Evolutionary conservation across 2,888 invertebrate species (phyloP).

Genomic region (Apodemia mormo): DNA sequence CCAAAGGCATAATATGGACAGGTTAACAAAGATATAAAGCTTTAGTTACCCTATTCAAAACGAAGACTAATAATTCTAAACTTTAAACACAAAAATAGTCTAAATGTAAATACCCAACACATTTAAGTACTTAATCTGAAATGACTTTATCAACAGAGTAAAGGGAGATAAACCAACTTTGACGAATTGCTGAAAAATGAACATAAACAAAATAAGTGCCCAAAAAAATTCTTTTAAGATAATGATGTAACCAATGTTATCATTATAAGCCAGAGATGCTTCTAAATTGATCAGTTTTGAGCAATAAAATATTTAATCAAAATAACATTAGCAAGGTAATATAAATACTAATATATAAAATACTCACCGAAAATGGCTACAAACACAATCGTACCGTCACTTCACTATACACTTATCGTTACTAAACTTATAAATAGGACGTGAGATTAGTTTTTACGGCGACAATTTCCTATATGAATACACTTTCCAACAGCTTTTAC

Average conservation of each 20-base stretch:
- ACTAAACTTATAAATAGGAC: conserved; percentile 55
- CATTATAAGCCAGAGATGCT: not conserved
- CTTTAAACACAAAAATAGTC: too few relatives aligned
- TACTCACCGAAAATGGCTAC: conserved; percentile 77
- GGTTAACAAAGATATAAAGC: too few relatives aligned
- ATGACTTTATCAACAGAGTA: too few relatives aligned
- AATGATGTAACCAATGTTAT: conserved; percentile 7
- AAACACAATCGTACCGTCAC: conserved; percentile 63
- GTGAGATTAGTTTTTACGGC: conserved; percentile 73
- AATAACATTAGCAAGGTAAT: conserved; percentile 42
- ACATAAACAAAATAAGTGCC: not conserved
- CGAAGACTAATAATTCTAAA: too few relatives aligned
- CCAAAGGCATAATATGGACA: too few relatives aligned
- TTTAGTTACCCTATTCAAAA: too few relatives aligned
- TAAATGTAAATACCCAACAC: too few relatives aligned
- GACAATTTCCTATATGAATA: conserved; percentile 67
- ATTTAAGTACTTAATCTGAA: too few relatives aligned
- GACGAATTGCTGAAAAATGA: not conserved
- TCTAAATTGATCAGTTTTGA: not conserved
- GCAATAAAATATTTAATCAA: not conserved
- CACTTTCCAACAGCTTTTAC: conserved; percentile 81
- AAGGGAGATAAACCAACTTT: not conserved
- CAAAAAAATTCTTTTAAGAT: not conserved
- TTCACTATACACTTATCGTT: conserved; percentile 54
- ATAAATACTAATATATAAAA: conserved; percentile 61